Evolutionary conservation across 2,797 vertebrate species (phyloP), one percentile per base, ranked within the genome.

Genomic region (Aotus griseimembra): DNA sequence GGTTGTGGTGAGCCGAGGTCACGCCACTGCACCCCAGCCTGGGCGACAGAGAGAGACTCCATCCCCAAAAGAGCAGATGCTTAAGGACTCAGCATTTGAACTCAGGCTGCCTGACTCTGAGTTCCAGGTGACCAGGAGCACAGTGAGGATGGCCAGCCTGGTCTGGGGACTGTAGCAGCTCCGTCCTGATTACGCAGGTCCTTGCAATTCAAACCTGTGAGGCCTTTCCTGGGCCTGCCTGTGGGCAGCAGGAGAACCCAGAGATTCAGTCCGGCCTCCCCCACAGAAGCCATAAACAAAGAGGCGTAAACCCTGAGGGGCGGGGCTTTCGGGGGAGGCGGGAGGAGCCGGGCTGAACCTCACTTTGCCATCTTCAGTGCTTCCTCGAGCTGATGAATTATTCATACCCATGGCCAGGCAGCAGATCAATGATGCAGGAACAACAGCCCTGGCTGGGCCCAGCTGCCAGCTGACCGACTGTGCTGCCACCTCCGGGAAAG

Each of bases 381-480:
- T 97, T 98, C 98, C 98, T 97, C 96, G 64, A 41, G 52, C 3
- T 0, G 24, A 98, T 99, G 97, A 97, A 99, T 99, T 98, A 99
- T 99, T 98, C 94, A 99, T 92, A 70, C 92, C 92, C 94, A 88
- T 90, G 88, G 50, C 98, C 98, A 97, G 97, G 96, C 98, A 86
- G 96, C 33, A 0, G 85, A 98, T 99, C 93, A 98, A 99, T 99
- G 98, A 99, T 99, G 98, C 98, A 99, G 94, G 86, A 98, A 97
- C 98, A 90, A 86, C 97, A 98, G 98, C 98, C 44, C 97, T 72
- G 93, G 91, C 96, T 22, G 86, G 96, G 94, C 75, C 41, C 0
- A 15, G 85, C 96, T 98, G 97, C 97, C 91, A 88, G 80, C 72
- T 61, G 91, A 97, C 96, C 75, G 48, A 91, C 73, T 90, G 92